phyloP scores from a whole-genome alignment of 2,113 vertebrate genomes.

The Leucoraja erinaceus region DNA sequence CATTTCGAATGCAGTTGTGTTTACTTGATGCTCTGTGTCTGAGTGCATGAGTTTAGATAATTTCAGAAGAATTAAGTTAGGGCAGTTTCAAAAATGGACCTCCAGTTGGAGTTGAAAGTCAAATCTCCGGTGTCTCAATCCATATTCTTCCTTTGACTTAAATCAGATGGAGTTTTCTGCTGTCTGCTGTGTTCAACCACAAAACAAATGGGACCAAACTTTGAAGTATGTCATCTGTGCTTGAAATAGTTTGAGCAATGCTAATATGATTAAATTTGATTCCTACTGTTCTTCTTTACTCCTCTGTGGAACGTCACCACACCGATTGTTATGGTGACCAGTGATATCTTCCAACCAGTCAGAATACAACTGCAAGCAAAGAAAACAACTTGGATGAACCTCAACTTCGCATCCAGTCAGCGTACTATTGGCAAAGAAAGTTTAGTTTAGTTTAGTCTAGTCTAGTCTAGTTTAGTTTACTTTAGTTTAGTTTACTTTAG shows the following conservation, averaged over 20 bases:
- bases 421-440: too few relatives aligned
- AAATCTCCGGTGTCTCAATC: background rate
- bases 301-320: background rate
- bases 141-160: background rate
- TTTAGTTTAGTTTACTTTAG: too few relatives aligned
- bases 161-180: background rate
- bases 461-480: too few relatives aligned
- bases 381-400: too few relatives aligned
- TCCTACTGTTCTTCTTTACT: background rate
- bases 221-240: background rate
- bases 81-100: background rate
- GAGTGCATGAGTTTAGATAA: too few relatives aligned
- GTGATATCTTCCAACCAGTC: background rate
- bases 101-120: background rate
- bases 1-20: too few relatives aligned
- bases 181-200: background rate
- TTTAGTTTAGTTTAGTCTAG: too few relatives aligned
- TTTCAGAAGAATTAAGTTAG: background rate
- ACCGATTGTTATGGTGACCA: too few relatives aligned
- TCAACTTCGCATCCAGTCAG: too few relatives aligned
- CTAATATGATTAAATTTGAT: background rate
- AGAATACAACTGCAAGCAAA: background rate
- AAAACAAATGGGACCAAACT: background rate
- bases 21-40: too few relatives aligned
- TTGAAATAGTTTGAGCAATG: background rate